Conservation (phyloP, 2,797 vertebrate species). For the Ctenosaura bakeri region DNA sequence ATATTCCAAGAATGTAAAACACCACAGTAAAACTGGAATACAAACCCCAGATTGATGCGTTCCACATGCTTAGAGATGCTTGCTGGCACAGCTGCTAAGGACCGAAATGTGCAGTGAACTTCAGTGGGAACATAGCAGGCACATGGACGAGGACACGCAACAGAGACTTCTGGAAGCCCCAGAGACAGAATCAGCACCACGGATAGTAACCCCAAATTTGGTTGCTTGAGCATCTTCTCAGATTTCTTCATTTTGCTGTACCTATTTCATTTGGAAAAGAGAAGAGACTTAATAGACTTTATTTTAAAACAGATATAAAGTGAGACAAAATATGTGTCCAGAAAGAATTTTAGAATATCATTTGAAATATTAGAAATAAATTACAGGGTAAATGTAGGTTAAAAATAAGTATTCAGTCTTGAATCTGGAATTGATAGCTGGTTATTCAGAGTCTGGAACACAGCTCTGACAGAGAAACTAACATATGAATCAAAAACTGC, state of each 20-base stretch:
- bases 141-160: conserved; percentile 87
- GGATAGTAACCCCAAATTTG: conserved; percentile 65
- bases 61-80: conserved; percentile 84
- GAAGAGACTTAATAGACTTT: neutral
- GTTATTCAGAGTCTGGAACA: too few relatives aligned
- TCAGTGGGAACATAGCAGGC: conserved; percentile 90
- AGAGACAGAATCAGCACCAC: conserved; percentile 80
- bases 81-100: conserved; percentile 84
- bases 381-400: neutral
- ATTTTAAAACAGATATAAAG: neutral
- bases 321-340: neutral
- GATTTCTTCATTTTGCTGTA: conserved; percentile 28
- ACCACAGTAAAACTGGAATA: conserved; percentile 41
- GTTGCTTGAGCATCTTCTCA: conserved; percentile 66
- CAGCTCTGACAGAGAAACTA: too few relatives aligned
- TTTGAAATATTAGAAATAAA: neutral
- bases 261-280: conserved; percentile 57
- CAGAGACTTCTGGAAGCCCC: conserved; percentile 27
- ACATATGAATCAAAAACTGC: too few relatives aligned
- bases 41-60: conserved; percentile 93
- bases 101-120: conserved; percentile 96
- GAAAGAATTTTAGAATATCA: neutral
- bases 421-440: neutral
- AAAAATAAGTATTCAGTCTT: neutral
- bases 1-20: accelerated